These are phyloP conservation scores for Agrochola lychnidis DNA, from an alignment of 2,888 invertebrate species.

Conservation along the genomic window DNA sequence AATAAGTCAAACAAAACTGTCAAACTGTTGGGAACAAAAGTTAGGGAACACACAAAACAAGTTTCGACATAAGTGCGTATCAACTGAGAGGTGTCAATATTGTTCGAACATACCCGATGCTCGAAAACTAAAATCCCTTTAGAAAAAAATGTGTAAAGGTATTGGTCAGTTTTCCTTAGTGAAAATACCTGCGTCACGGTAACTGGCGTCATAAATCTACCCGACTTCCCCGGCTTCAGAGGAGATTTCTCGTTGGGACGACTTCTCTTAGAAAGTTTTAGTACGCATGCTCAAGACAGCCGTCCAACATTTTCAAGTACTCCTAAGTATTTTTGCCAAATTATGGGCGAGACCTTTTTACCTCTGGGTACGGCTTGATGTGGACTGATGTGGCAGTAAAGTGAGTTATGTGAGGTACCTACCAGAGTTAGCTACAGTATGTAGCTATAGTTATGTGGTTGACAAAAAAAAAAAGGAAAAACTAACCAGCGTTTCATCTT, in stretches of 20 bases:
- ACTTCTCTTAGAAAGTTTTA: slow-evolving; percentile 81
- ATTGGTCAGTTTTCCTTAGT: slow-evolving; percentile 80
- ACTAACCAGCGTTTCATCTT: no score
- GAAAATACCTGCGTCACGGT: slow-evolving; percentile 86
- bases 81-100: slow-evolving; percentile 46
- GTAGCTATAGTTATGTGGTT: neutral
- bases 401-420: slow-evolving; percentile 33
- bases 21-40: slow-evolving; percentile 21
- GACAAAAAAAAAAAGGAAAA: neutral
- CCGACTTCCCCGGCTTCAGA: slow-evolving; percentile 77
- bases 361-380: slow-evolving; percentile 37
- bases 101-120: slow-evolving; percentile 24
- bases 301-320: slow-evolving; percentile 78
- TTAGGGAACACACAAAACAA: slow-evolving; percentile 37
- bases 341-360: slow-evolving; percentile 72
- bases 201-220: slow-evolving; percentile 86
- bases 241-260: slow-evolving; percentile 83
- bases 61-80: slow-evolving; percentile 33
- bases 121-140: slow-evolving; percentile 43
- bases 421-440: slow-evolving; percentile 2
- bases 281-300: slow-evolving; percentile 82
- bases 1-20: slow-evolving; percentile 27
- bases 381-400: slow-evolving; percentile 36
- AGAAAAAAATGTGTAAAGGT: slow-evolving; percentile 69
- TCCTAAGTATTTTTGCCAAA: slow-evolving; percentile 78